Evolutionary conservation across 2,113 vertebrate genomes (phyloP).

Genomic region (Chloebia gouldiae): DNA sequence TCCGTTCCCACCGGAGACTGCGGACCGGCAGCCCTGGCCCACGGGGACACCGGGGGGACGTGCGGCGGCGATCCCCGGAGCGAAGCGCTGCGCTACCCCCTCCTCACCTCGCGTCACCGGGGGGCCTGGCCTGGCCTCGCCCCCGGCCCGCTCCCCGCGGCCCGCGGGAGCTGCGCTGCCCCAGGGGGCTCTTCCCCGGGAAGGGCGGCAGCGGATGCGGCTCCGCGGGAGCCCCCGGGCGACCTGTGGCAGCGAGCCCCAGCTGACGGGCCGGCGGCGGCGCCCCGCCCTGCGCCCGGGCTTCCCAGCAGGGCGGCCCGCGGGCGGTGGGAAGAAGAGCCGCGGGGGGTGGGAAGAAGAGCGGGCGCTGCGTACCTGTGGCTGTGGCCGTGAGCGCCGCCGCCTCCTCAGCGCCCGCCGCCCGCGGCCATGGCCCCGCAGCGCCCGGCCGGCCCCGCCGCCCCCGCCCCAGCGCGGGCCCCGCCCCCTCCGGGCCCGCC

Average conservation of each 20-base stretch:
- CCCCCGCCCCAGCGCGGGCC: no score
- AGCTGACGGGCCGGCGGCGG: background rate
- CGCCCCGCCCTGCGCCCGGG: background rate
- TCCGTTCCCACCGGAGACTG: background rate
- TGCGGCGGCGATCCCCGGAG: background rate
- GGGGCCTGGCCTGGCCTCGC: no score
- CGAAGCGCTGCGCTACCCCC: background rate
- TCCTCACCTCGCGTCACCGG: background rate
- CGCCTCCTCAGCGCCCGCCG: background rate
- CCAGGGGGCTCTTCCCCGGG: background rate
- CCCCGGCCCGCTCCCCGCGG: background rate
- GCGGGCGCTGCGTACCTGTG: background rate
- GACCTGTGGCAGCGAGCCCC: background rate
- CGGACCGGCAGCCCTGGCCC: background rate
- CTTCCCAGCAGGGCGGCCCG: background rate
- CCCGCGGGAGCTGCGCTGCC: background rate
- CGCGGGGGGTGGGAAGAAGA: background rate
- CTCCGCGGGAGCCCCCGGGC: background rate
- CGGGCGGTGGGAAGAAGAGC: background rate
- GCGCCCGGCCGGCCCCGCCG: no score
- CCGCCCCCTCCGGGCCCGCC: no score
- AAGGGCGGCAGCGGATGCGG: background rate
- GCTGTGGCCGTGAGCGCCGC: background rate
- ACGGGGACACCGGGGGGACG: accelerated
- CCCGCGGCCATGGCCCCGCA: background rate